These are phyloP conservation scores for Netelia inedita DNA, from an alignment of 2,888 invertebrate genomes.

Conservation along the genomic window DNA sequence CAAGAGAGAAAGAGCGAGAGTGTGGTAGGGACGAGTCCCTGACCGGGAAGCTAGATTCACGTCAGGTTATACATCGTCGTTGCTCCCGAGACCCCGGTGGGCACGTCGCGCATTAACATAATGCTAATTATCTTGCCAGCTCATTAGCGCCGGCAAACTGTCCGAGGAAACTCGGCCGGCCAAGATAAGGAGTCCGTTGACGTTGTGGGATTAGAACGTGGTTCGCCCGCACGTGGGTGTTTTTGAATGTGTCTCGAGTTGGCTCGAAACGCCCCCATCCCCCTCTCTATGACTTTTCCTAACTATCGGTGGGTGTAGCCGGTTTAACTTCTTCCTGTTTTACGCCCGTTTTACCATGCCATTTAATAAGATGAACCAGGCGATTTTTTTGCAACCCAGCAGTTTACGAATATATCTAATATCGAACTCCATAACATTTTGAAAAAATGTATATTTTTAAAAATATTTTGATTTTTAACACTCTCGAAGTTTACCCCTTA, in stretches of 20 bases:
- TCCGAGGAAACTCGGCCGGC: slow-evolving; percentile 83
- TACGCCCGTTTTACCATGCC: background rate
- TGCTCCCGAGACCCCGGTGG: slow-evolving; percentile 67
- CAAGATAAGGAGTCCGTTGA: slow-evolving; percentile 80
- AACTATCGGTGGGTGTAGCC: slow-evolving; percentile 47
- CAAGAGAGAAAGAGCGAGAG: slow-evolving; percentile 5
- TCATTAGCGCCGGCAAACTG: slow-evolving; percentile 85
- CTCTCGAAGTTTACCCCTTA: too few species aligned
- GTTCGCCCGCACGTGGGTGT: slow-evolving; percentile 67
- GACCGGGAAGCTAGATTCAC: slow-evolving; percentile 78
- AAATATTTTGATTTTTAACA: too few species aligned
- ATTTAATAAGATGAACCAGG: too few species aligned
- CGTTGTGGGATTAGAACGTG: slow-evolving; percentile 42
- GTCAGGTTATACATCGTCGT: slow-evolving; percentile 72
- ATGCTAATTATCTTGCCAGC: slow-evolving; percentile 85
- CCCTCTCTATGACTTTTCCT: slow-evolving; percentile 42
- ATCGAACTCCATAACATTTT: too few species aligned
- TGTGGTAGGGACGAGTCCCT: slow-evolving; percentile 52
- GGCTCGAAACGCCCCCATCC: slow-evolving; percentile 17
- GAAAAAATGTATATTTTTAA: too few species aligned
- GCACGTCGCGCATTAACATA: slow-evolving; percentile 84
- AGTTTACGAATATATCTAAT: too few species aligned
- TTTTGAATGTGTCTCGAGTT: slow-evolving; percentile 31
- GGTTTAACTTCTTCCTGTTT: slow-evolving; percentile 1
- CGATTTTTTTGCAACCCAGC: too few species aligned